phyloP scores from a whole-genome alignment of 1,140 invertebrate species.

The Drosophila ogumai region DNA sequence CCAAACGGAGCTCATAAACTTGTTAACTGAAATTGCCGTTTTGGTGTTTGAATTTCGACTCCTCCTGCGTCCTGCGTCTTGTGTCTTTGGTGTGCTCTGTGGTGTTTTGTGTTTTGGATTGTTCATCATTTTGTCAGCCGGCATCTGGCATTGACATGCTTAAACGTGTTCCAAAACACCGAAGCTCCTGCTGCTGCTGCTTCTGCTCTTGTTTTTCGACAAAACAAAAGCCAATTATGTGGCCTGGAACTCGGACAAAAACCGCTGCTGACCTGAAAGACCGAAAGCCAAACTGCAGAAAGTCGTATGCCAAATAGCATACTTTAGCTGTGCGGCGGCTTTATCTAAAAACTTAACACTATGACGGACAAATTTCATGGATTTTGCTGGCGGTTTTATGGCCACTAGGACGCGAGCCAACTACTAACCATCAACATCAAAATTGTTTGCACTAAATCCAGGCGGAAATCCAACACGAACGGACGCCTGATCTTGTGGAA shows the following conservation, averaged over 20 bases:
- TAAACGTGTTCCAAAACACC: constrained; percentile 55
- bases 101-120: constrained; percentile 46
- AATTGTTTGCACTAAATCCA: constrained; percentile 12
- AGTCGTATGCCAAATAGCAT: constrained; percentile 30
- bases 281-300: constrained; percentile 22
- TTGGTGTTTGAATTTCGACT: constrained; percentile 29
- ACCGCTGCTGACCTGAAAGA: constrained; percentile 23
- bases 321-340: constrained; percentile 15
- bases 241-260: constrained; percentile 22
- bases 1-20: constrained; percentile 64
- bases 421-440: constrained; percentile 27
- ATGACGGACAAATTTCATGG: constrained; percentile 11
- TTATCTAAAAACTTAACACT: constrained; percentile 45
- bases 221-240: constrained; percentile 61
- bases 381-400: constrained; percentile 27
- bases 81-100: constrained; percentile 17
- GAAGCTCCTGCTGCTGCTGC: not conserved
- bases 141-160: constrained; percentile 62
- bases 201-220: constrained; percentile 13
- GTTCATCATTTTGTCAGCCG: constrained; percentile 67
- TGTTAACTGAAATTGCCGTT: constrained; percentile 71
- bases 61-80: constrained; percentile 6
- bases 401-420: not conserved
- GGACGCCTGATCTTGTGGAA: constrained; percentile 7
- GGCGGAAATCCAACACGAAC: constrained; percentile 28